phyloP scores from a whole-genome alignment of 2,888 invertebrate genomes.

The Chrysolina americana region DNA sequence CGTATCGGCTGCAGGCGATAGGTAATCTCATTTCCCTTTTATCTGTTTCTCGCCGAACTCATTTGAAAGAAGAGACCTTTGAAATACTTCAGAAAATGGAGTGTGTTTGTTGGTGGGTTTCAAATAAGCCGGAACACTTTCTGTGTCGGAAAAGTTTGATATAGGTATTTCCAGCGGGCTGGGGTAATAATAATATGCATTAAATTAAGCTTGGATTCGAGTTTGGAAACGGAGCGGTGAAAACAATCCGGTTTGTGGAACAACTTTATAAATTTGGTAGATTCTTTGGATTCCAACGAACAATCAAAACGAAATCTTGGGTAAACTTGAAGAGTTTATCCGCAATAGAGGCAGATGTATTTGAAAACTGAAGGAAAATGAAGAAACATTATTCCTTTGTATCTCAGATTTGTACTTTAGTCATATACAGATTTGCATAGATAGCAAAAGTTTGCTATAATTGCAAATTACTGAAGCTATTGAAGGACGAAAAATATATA shows the following conservation, averaged over 20 bases:
- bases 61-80: slow-evolving; percentile 36
- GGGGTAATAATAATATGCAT: neutral
- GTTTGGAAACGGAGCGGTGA: neutral
- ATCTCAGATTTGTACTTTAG: too few relatives aligned
- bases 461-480: too few relatives aligned
- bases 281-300: neutral
- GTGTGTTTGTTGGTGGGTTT: slow-evolving; percentile 10
- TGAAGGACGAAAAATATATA: too few relatives aligned
- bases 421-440: too few relatives aligned
- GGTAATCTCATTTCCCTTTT: slow-evolving; percentile 40
- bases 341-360: neutral
- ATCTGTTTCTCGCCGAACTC: slow-evolving; percentile 38
- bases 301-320: neutral
- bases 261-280: neutral
- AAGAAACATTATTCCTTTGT: too few relatives aligned
- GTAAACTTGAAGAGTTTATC: neutral
- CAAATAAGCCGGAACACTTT: neutral
- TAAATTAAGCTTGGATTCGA: neutral
- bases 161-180: too few relatives aligned
- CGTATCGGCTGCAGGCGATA: slow-evolving; percentile 33
- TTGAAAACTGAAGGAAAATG: too few relatives aligned
- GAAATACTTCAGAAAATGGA: slow-evolving; percentile 30
- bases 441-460: too few relatives aligned
- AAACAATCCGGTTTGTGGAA: slow-evolving; percentile 2
- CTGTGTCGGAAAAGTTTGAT: too few relatives aligned